Conservation (phyloP, 1,140 invertebrate genomes). For the Solen grandis region DNA sequence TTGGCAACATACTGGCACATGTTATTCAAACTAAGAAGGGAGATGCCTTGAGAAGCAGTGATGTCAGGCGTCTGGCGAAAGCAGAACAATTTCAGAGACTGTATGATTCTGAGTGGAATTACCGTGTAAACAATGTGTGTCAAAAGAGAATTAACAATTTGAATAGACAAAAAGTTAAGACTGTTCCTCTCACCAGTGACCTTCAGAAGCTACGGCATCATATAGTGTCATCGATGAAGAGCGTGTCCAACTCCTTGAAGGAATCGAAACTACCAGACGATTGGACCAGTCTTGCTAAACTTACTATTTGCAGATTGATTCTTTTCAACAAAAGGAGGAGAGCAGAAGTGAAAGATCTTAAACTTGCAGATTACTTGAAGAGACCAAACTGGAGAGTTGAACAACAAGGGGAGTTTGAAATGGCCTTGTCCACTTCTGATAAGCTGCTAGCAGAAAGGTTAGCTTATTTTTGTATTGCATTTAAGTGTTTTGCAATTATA, state of each 20-base stretch:
- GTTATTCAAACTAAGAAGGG: conserved; percentile 45
- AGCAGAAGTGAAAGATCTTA: neutral
- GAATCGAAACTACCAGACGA: neutral
- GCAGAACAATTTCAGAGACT: conserved; percentile 30
- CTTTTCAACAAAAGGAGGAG: neutral
- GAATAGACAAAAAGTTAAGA: neutral
- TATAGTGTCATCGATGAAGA: neutral
- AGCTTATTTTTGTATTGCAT: no score
- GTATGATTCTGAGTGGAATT: neutral
- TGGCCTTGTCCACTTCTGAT: neutral
- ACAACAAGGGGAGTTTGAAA: neutral
- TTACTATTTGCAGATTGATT: neutral
- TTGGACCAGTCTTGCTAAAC: neutral
- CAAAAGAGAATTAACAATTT: neutral
- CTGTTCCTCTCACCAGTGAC: neutral
- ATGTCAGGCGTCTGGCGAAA: neutral
- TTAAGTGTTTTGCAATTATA: no score
- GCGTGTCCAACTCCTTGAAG: neutral
- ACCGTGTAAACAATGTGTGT: neutral
- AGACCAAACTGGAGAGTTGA: neutral
- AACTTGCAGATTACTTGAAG: neutral
- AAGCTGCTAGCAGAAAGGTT: neutral
- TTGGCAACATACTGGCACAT: conserved; percentile 52
- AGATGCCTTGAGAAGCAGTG: conserved; percentile 15
- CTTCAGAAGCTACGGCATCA: neutral